Base-by-base conservation (phyloP, 2,113 vertebrate species). In the Sorex fumeus region DNA sequence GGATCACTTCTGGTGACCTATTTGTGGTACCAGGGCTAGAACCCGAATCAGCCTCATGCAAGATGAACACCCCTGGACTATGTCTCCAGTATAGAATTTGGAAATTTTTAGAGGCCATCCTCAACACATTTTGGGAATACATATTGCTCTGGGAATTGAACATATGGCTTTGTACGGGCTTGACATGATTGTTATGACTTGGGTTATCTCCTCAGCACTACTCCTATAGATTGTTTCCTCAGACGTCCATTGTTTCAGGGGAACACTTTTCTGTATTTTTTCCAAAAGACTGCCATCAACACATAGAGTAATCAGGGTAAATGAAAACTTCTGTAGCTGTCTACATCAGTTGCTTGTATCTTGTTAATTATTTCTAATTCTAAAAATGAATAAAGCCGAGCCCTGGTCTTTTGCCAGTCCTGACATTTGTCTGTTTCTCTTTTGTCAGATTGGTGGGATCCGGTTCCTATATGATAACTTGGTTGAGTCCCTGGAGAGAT, bases 391-490 rank as follows among this genome's bases (percentile, higher is more conserved):
- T 88, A 45, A 64, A 88, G 32, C 57, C 45, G 79, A 87, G 30
- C 8, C 30, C 50, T 47, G 23, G 4, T 60, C 53, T 96, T 96
- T 84, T 95, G 87, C 92, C n/a, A 91, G 43, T 16, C 91, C 50
- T 96, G 28, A 94, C 92, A 76, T 91, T 92, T 80, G 30, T 95
- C 66, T 71, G 13, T 91, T 87, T 95, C 4, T 43, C 6, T 82
- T 4, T 96, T 62, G n/a, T 88, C 96, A 99, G 99, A 98, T 99
- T 62, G 99, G 99, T 3, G 99, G 99, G 16, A 99, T 99, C 95
- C 98, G 99, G 74, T 99, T 99, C 97, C 98, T 99, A 6, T 99
- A 99, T 34, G 99, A 99, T 97, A 99, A 99, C 97, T 98, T 99
- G 93, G 98, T 99, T 7, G 99, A 99, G 95, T 99, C 99, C 76